These are phyloP conservation scores for Empis stercorea DNA, from an alignment of 2,888 invertebrate species.

Conservation along the genomic window DNA sequence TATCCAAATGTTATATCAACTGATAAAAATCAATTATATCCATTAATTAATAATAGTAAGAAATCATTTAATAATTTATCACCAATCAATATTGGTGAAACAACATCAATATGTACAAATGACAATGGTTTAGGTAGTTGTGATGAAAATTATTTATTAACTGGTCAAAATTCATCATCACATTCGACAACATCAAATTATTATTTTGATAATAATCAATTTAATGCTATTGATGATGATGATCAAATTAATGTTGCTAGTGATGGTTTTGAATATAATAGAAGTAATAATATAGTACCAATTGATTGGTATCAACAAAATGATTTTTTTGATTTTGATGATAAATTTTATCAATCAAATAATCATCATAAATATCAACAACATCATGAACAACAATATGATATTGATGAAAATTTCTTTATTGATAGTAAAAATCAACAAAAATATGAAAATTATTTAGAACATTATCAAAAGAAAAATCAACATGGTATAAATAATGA, in stretches of 20 bases:
- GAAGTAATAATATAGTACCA: constrained; percentile 21
- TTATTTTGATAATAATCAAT: background rate
- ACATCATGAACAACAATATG: background rate
- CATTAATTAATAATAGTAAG: background rate
- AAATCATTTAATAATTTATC: constrained; percentile 9
- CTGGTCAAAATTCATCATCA: background rate
- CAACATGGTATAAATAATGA: constrained; percentile 3
- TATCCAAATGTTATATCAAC: constrained; percentile 5
- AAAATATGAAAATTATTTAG: constrained; percentile 28
- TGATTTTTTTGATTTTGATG: constrained; percentile 13
- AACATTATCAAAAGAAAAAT: constrained; percentile 25
- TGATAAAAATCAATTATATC: background rate
- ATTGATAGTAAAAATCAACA: constrained; percentile 11
- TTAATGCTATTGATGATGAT: constrained; percentile 10
- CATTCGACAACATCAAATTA: background rate
- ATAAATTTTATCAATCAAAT: background rate
- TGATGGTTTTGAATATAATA: constrained; percentile 13
- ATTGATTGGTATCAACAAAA: constrained; percentile 15
- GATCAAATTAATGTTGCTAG: constrained; percentile 6
- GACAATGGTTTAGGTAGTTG: background rate
- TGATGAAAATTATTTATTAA: background rate
- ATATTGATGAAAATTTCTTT: constrained; percentile 17
- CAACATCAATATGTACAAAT: background rate
- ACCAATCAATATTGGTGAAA: background rate
- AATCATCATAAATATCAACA: background rate